These are phyloP conservation scores for Etia nguti DNA, from an alignment of 2,113 vertebrate genomes.

Conservation along the genomic window DNA sequence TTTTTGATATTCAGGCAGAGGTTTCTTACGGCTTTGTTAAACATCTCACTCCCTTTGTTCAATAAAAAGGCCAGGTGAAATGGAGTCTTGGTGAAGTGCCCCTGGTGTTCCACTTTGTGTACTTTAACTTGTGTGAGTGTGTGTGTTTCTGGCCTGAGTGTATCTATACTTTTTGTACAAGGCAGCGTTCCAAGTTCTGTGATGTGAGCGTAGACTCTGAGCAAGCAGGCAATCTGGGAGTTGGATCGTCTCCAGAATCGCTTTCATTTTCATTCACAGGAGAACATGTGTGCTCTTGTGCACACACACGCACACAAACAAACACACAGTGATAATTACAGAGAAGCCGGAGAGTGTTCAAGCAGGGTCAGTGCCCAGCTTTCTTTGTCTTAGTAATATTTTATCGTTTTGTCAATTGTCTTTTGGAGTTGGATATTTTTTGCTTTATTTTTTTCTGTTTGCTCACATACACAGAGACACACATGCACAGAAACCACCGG, in stretches of 20 bases:
- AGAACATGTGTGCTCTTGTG: neutral
- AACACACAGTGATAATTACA: neutral
- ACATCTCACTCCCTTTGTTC: conserved; percentile 35
- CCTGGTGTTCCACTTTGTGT: conserved; percentile 6
- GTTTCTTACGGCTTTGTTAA: conserved; percentile 1
- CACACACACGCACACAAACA: neutral
- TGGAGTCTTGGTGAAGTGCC: conserved; percentile 17
- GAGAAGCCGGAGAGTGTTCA: neutral
- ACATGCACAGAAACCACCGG: neutral
- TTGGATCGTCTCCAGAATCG: conserved; percentile 40
- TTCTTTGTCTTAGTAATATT: neutral
- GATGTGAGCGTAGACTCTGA: conserved; percentile 32
- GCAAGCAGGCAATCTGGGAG: conserved; percentile 50
- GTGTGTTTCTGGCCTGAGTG: neutral
- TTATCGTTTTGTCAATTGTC: neutral
- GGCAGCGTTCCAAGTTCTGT: conserved; percentile 40
- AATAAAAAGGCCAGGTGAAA: conserved; percentile 42
- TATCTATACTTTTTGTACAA: conserved; percentile 5
- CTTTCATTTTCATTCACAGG: conserved; percentile 42
- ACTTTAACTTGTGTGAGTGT: neutral
- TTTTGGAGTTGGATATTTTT: neutral
- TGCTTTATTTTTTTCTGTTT: neutral
- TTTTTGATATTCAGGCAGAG: neutral
- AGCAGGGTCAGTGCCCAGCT: neutral
- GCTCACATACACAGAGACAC: neutral